Percentiles rank a stretch among this genome's conserved stretches.
Evolutionary conservation across 2,113 vertebrate genomes (phyloP).

Genomic region (Rhea americana): DNA sequence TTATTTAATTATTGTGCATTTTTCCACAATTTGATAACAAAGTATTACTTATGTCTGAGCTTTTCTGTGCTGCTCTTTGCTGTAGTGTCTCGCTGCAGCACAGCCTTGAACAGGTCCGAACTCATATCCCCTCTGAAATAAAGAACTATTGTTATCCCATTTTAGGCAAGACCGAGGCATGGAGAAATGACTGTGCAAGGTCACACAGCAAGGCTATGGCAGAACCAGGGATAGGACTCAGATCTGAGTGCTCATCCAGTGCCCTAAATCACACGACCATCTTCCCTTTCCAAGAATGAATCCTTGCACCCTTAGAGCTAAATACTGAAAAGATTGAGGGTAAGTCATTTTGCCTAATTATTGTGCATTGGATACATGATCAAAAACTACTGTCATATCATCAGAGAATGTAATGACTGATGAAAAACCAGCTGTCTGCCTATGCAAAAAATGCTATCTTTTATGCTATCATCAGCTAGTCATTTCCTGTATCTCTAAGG

Average conservation of each 20-base stretch:
- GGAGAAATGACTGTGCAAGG: constrained; percentile 67
- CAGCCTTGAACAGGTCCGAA: constrained; percentile 8
- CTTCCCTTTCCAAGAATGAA: constrained; percentile 65
- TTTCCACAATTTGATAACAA: neutral
- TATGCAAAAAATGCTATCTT: neutral
- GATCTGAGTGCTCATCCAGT: constrained; percentile 68
- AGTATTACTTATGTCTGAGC: neutral
- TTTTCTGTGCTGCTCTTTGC: constrained; percentile 29
- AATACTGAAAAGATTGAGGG: constrained; percentile 56
- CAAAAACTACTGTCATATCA: neutral
- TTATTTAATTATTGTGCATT: neutral
- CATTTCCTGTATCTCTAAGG: constrained; percentile 36
- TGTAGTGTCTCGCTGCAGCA: neutral
- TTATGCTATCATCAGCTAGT: neutral
- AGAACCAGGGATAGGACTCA: constrained; percentile 61
- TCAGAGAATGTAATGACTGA: neutral
- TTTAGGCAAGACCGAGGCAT: constrained; percentile 57
- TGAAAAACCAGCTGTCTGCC: constrained; percentile 25
- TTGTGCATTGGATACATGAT: neutral
- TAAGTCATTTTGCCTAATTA: constrained; percentile 61
- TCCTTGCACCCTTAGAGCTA: constrained; percentile 56
- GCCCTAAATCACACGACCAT: constrained; percentile 64
- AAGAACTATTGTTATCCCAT: constrained; percentile 68
- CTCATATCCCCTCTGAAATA: constrained; percentile 50
- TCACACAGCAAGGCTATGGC: constrained; percentile 65